Base-by-base conservation (phyloP, 1,140 invertebrate species). In the Lycorma delicatula region DNA sequence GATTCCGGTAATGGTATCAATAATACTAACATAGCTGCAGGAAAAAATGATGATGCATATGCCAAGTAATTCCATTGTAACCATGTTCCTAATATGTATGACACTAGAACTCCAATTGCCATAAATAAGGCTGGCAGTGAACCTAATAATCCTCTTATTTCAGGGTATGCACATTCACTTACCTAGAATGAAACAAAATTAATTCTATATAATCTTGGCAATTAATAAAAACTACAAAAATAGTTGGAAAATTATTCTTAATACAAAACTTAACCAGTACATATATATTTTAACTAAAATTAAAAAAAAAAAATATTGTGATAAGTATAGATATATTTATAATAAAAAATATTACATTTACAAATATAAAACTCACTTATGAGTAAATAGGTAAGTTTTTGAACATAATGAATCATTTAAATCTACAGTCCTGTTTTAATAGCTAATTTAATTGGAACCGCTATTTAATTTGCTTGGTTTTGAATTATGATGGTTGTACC, bases 101-200 rank as follows among this genome's bases (percentile, higher is more conserved):
- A 76, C 1, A 79, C 56, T 18, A 85, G 68, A 36, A 85, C 82
- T 4, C 83, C 84, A 7, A 80, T 60, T 0, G 79, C 80, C 70
- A 83, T 80, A 20, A 76, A 79, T 1, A 85, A 66, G 20, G 82
- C 80, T 13, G 81, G 81, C 55, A 82, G 68, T 0, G 82, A 79
- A 0, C 82, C 82, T 28, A 85, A 67, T 2, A 78, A 67, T 1
- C 84, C 84, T 12, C 84, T 72, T 20, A 81, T 77, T 50, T 77
- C 74, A 9, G 81, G 77, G 16, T 81, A 76, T 5, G 81, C 77
- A 58, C 81, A 81, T 67, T 85, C 83, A 61, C 80, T 81, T 26
- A 80, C 75, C 78, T 79, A 67, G 66, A 64, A 72, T 68, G 3
- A 72, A 60, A 59, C 69, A 64, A 27, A 44, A 41, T 54, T 36